Conservation (phyloP, 2,113 vertebrate species). For the Pseudois nayaur region DNA sequence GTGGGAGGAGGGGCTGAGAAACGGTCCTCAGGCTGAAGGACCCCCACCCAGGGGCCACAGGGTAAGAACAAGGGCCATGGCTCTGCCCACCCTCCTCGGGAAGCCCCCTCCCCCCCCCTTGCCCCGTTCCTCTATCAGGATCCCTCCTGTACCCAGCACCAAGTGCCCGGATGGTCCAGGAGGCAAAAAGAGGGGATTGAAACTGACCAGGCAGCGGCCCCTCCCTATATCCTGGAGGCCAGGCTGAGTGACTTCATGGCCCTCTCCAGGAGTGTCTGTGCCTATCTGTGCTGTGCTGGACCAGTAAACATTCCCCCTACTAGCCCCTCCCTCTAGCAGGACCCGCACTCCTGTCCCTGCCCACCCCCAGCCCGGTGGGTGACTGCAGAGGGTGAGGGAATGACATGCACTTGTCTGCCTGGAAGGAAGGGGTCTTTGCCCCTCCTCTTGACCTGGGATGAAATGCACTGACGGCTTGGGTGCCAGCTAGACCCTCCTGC, state of each 20-base stretch:
- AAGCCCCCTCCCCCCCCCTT: background rate
- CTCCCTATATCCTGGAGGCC: background rate
- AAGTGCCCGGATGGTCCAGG: background rate
- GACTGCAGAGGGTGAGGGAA: background rate
- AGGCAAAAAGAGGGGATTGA: background rate
- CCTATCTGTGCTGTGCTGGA: background rate
- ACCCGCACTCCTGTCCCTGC: background rate
- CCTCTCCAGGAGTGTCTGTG: background rate
- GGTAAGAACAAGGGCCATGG: background rate
- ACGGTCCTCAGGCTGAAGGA: background rate
- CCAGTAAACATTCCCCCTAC: background rate
- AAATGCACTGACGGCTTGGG: background rate
- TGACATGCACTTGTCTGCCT: background rate
- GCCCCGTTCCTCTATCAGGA: no score
- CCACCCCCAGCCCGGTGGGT: background rate
- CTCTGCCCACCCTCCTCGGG: background rate
- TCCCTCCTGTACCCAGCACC: no score
- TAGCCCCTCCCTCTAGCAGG: background rate
- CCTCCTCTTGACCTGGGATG: background rate
- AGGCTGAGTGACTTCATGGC: background rate
- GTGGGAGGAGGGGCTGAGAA: background rate
- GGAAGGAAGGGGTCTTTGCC: background rate
- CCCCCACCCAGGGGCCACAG: background rate
- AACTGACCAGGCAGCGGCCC: background rate
- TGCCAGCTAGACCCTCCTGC: background rate